phyloP scores from a whole-genome alignment of 2,888 invertebrate genomes.

The Drosophila multiciliata region DNA sequence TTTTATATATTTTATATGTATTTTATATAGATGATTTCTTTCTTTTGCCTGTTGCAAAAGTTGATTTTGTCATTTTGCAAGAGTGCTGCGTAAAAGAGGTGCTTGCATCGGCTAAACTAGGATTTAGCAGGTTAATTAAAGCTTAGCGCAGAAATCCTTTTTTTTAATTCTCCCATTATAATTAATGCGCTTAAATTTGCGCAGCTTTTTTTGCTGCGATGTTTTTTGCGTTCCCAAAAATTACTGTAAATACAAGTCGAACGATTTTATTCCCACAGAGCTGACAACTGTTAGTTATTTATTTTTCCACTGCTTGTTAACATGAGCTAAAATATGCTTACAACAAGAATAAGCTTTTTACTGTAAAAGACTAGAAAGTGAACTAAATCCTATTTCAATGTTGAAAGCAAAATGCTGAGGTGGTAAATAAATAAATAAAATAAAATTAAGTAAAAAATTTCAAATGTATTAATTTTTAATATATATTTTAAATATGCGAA shows the following conservation, averaged over 20 bases:
- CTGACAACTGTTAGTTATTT: not conserved
- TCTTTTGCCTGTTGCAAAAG: not conserved
- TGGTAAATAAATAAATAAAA: not conserved
- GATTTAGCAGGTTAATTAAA: not conserved
- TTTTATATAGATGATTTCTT: not conserved
- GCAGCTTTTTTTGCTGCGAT: not conserved
- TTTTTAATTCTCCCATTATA: not conserved
- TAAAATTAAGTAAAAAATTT: too few relatives aligned
- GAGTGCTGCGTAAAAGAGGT: not conserved
- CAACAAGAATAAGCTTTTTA: not conserved
- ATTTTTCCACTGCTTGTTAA: not conserved
- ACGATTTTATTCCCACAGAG: not conserved
- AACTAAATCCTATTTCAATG: constrained; percentile 22
- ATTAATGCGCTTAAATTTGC: not conserved
- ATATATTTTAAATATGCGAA: not conserved
- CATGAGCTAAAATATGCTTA: not conserved
- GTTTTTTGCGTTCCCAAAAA: not conserved
- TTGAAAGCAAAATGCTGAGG: constrained; percentile 3
- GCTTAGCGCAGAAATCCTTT: not conserved
- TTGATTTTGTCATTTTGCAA: not conserved
- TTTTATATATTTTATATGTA: not conserved
- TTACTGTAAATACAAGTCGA: not conserved
- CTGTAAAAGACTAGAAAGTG: not conserved
- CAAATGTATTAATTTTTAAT: not conserved
- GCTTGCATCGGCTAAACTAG: not conserved